phyloP scores from a whole-genome alignment of 2,113 vertebrate genomes.

The Calidris pygmaea region DNA sequence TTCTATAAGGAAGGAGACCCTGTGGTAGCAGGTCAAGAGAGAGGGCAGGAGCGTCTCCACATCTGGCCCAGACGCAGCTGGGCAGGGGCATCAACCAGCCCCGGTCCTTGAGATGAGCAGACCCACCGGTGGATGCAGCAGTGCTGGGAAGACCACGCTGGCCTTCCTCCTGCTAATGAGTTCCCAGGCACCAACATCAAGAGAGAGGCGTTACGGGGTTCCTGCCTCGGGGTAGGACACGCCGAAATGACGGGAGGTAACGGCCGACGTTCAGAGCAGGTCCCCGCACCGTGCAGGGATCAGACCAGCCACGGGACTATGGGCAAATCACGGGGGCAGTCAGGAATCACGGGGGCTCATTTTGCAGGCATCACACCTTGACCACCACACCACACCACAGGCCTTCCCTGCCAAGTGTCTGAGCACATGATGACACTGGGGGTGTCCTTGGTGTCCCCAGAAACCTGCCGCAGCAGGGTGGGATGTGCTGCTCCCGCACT shows the following conservation, averaged over 20 bases:
- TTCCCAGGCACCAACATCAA: neutral
- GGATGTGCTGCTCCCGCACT: neutral
- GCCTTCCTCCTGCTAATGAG: neutral
- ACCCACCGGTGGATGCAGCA: neutral
- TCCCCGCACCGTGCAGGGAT: accelerated
- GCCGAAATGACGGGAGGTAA: accelerated
- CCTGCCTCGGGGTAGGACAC: neutral
- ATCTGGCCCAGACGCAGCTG: neutral
- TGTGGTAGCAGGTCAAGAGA: accelerated
- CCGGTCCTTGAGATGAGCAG: neutral
- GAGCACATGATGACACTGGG: accelerated
- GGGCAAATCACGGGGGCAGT: neutral
- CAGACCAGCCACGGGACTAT: accelerated
- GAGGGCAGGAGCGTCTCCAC: neutral
- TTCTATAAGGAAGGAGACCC: neutral
- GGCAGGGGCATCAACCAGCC: accelerated
- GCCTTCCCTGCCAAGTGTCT: accelerated
- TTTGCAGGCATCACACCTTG: no score
- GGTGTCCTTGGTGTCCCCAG: accelerated
- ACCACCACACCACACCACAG: no score
- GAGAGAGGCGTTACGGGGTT: neutral
- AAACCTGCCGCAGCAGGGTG: neutral
- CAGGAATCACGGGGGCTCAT: no score
- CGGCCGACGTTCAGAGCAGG: accelerated
- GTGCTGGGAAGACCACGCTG: neutral